Evolutionary conservation across 2,113 vertebrate genomes (phyloP).

Genomic region (Phalacrocorax carbo): DNA sequence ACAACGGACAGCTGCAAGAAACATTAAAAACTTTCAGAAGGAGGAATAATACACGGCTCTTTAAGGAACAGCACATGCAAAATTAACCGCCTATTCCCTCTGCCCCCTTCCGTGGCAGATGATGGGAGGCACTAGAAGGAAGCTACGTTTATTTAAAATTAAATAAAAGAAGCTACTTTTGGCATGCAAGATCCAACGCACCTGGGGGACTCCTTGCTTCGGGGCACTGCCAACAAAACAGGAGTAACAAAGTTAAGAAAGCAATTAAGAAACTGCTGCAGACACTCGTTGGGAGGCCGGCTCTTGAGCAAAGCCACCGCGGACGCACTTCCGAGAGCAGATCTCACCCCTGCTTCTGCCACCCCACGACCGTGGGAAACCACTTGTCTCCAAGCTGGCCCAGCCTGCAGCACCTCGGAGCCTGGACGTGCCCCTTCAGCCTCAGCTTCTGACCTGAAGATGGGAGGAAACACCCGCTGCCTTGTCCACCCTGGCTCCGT

Average conservation of each 20-base stretch:
- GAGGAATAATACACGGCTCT: neutral
- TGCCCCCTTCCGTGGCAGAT: neutral
- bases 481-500: neutral
- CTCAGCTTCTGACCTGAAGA: neutral
- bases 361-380: accelerated
- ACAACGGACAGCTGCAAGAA: neutral
- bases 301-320: neutral
- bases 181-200: constrained; percentile 18
- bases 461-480: accelerated
- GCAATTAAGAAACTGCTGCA: constrained; percentile 29
- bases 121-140: constrained; percentile 6
- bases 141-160: constrained; percentile 20
- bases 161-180: constrained; percentile 51
- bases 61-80: neutral
- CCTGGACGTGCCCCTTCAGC: neutral
- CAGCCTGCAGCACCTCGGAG: accelerated
- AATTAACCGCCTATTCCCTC: neutral
- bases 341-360: neutral
- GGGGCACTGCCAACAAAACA: constrained; percentile 25
- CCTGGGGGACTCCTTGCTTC: constrained; percentile 39
- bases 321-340: accelerated
- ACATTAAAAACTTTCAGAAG: neutral
- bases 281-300: neutral
- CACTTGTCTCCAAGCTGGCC: neutral
- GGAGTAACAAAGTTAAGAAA: constrained; percentile 37